Conservation (phyloP, 2,797 vertebrate species). For the Anas acuta region DNA sequence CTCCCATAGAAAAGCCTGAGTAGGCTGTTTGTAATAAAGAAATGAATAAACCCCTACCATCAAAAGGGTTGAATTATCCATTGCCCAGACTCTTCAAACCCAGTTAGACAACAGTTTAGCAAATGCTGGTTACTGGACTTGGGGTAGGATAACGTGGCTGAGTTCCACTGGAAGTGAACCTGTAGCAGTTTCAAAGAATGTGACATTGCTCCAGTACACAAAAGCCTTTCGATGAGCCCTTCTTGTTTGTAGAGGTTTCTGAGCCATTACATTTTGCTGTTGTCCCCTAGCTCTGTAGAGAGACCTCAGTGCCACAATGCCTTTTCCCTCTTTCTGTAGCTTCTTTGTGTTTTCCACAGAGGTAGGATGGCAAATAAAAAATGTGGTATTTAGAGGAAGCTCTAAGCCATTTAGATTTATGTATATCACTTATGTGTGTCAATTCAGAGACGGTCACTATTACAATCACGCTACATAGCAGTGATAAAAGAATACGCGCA, state of each 20-base stretch:
- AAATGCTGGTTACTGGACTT: not conserved
- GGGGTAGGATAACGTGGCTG: not conserved
- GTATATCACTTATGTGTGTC: not conserved
- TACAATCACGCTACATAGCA: accelerated
- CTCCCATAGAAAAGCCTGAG: not conserved
- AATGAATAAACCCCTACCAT: not conserved
- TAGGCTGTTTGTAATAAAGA: not conserved
- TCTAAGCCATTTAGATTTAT: not conserved
- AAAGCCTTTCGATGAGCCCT: not conserved
- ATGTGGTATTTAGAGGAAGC: not conserved
- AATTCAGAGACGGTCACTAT: not conserved
- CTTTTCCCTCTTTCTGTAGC: not conserved
- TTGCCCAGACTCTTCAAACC: not conserved
- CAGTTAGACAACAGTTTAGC: not conserved
- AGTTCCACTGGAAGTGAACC: not conserved
- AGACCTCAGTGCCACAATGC: not conserved
- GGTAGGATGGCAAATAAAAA: not conserved
- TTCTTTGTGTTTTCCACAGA: not conserved
- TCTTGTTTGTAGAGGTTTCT: not conserved
- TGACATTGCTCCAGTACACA: not conserved
- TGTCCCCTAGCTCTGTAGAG: not conserved
- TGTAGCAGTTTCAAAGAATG: not conserved
- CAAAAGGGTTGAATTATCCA: not conserved
- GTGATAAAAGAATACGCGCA: not conserved
- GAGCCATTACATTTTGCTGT: not conserved